Conservation (phyloP, 2,113 vertebrate genomes). For the Eurypyga helias region DNA sequence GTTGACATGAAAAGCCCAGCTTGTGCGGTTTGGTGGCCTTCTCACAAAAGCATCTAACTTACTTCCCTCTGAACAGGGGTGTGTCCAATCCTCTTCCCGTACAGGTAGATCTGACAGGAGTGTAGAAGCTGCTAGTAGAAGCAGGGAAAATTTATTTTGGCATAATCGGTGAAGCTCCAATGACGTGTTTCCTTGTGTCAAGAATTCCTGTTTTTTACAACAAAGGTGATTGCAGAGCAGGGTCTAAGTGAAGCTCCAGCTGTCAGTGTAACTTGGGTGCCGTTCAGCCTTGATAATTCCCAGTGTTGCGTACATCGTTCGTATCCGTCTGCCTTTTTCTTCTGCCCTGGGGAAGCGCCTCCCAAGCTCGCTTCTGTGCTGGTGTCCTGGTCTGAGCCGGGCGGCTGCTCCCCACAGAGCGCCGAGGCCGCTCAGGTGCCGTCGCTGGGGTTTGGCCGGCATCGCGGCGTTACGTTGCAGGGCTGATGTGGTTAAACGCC, state of each 20-base stretch:
- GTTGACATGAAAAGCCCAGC: not conserved
- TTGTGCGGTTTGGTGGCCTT: rapidly evolving
- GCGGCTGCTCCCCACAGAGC: not conserved
- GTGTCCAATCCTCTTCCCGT: not conserved
- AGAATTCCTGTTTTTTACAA: not conserved
- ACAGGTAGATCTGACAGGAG: not conserved
- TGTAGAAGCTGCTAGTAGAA: not conserved
- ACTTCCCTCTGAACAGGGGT: not conserved
- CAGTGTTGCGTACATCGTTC: rapidly evolving
- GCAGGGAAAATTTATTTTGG: not conserved
- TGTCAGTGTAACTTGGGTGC: not conserved
- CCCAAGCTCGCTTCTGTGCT: not conserved
- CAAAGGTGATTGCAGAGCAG: not conserved
- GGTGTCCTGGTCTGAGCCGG: rapidly evolving
- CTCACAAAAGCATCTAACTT: rapidly evolving
- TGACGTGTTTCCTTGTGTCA: not conserved
- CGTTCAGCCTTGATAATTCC: not conserved
- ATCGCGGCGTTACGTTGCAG: rapidly evolving
- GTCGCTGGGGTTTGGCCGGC: rapidly evolving
- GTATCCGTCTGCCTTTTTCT: not conserved
- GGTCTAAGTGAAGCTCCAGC: not conserved
- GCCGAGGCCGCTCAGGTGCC: rapidly evolving
- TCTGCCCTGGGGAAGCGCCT: not conserved
- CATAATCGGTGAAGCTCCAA: not conserved
- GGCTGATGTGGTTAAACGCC: rapidly evolving